These are phyloP conservation scores for Stichodactyla helianthus DNA, from an alignment of 64 coral and sea anemone species.

Conservation along the genomic window DNA sequence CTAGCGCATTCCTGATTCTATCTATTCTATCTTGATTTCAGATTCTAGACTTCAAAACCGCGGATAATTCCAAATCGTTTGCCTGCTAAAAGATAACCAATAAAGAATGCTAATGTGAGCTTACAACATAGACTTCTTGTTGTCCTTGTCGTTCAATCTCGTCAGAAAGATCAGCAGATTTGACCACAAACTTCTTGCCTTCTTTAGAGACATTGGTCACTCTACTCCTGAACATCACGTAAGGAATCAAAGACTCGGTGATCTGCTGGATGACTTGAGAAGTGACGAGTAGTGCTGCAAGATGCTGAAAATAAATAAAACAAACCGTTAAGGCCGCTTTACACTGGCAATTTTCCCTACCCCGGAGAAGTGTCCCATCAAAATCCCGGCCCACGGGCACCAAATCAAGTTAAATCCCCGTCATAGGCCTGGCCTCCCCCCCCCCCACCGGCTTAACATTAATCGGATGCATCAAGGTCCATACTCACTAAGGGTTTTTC, in stretches of 20 bases:
- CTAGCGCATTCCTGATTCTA: no score
- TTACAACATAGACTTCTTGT: slow-evolving; percentile 80
- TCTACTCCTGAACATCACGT: slow-evolving; percentile 79
- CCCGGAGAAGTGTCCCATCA: no score
- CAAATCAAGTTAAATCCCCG: no score
- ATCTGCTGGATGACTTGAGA: slow-evolving; percentile 91
- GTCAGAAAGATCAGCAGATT: slow-evolving; percentile 78
- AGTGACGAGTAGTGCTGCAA: slow-evolving; percentile 85
- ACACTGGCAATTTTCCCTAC: no score
- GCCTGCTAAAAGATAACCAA: background rate
- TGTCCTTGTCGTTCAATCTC: slow-evolving; percentile 75
- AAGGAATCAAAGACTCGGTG: slow-evolving; percentile 94
- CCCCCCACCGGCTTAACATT: no score
- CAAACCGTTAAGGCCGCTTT: background rate
- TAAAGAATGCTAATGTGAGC: background rate
- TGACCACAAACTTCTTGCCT: slow-evolving; percentile 84
- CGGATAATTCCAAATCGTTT: no score
- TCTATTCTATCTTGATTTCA: no score
- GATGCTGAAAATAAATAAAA: slow-evolving; percentile 47
- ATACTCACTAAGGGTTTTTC: no score
- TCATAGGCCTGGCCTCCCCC: no score
- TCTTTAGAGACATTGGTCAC: slow-evolving; percentile 83
- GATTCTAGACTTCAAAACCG: no score
- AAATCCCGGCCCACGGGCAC: no score
- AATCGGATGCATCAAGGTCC: no score